phyloP scores from a whole-genome alignment of 2,888 invertebrate genomes.

The Esperia sulphurella region DNA sequence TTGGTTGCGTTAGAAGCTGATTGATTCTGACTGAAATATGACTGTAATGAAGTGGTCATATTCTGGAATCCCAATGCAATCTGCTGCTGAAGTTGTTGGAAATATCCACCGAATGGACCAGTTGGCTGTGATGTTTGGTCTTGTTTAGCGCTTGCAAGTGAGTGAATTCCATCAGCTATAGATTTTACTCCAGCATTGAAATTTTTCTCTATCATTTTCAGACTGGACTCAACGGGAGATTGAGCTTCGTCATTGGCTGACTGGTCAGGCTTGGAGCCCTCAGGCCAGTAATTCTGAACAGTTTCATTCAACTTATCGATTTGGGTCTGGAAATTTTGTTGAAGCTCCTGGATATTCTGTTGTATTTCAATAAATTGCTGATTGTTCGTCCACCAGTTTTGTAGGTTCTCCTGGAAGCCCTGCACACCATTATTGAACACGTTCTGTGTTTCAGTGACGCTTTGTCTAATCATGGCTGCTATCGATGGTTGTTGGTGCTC shows the following conservation, averaged over 20 bases:
- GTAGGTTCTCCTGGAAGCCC: conserved; percentile 44
- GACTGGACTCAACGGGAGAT: conserved; percentile 22
- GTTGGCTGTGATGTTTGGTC: conserved; percentile 12
- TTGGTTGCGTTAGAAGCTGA: conserved; percentile 9
- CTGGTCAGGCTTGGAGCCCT: conserved; percentile 14
- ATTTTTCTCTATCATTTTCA: conserved; percentile 39
- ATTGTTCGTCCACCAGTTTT: conserved; percentile 38
- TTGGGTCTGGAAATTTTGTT: conserved; percentile 42
- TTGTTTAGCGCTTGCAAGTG: conserved; percentile 34
- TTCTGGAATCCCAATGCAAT: conserved; percentile 17
- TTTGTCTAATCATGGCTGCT: background rate
- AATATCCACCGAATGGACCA: conserved; percentile 1
- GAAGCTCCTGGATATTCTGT: conserved; percentile 43
- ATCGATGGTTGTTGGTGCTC: conserved; percentile 34
- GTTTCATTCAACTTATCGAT: conserved; percentile 50
- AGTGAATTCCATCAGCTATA: conserved; percentile 45
- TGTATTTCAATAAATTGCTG: conserved; percentile 44
- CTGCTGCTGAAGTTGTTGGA: conserved; percentile 5
- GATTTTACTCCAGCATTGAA: conserved; percentile 47
- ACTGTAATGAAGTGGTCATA: conserved; percentile 11
- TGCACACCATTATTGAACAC: conserved; percentile 37
- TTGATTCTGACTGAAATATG: background rate
- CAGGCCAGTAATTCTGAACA: conserved; percentile 37
- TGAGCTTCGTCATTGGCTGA: conserved; percentile 14
- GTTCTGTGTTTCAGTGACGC: conserved; percentile 7